Conservation (phyloP, 2,888 invertebrate species). For the Nycteola revayana region DNA sequence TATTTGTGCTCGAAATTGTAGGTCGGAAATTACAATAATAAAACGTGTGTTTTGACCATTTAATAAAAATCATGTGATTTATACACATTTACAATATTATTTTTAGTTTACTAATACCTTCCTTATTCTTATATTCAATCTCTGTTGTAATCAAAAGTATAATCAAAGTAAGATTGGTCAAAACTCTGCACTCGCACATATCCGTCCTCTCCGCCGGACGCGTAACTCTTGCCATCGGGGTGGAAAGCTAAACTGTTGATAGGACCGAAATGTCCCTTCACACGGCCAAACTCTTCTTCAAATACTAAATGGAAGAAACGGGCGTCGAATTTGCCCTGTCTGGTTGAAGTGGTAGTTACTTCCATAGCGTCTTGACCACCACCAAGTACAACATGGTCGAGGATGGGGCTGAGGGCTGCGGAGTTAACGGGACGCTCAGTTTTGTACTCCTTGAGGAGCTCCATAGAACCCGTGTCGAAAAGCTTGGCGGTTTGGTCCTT, state of each 20-base stretch:
- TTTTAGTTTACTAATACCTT: slow-evolving; percentile 28
- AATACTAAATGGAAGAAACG: slow-evolving; percentile 96
- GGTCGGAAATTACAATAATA: background rate
- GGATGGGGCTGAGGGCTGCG: slow-evolving; percentile 96
- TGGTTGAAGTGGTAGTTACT: slow-evolving; percentile 96
- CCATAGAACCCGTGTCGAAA: slow-evolving; percentile 93
- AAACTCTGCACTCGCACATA: slow-evolving; percentile 97
- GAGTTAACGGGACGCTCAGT: slow-evolving; percentile 99
- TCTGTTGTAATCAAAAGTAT: slow-evolving; percentile 92
- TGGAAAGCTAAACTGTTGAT: slow-evolving; percentile 99
- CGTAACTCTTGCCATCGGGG: slow-evolving; percentile 98
- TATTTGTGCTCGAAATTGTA: background rate
- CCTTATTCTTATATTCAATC: slow-evolving; percentile 47
- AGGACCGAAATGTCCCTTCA: slow-evolving; percentile 99
- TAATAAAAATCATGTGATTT: slow-evolving; percentile 27
- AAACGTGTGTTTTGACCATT: slow-evolving; percentile 21
- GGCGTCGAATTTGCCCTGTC: slow-evolving; percentile 98
- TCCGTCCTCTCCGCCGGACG: slow-evolving; percentile 99
- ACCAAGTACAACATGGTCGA: slow-evolving; percentile 98
- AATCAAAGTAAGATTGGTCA: slow-evolving; percentile 98
- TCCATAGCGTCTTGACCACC: slow-evolving; percentile 99
- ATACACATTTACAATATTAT: slow-evolving; percentile 30
- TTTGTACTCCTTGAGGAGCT: slow-evolving; percentile 96
- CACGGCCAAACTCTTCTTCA: slow-evolving; percentile 97
- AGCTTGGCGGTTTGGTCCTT: slow-evolving; percentile 98